Evolutionary conservation across 35 echinoderm and acorn worm genomes (phyloP), one percentile per base, ranked within the genome.

Genomic region (Stichopus chloronotus): DNA sequence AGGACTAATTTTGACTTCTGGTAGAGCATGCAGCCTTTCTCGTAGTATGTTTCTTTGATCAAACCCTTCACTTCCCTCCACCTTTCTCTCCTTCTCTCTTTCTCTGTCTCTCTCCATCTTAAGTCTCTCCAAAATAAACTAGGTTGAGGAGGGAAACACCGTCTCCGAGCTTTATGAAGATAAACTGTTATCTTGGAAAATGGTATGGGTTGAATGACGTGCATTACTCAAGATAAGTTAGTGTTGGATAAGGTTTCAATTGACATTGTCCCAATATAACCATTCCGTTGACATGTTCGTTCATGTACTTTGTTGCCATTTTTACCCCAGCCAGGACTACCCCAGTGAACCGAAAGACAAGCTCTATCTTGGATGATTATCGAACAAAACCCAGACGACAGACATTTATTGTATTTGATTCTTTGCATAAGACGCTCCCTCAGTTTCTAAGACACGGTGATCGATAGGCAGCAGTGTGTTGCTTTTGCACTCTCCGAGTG

Each of bases 171-270:
- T 65, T 74, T 14, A 74, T 74, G 14, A 7, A 19, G 14, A 24
- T 74, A 74, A 74, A 74, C 19, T 7, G 13, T 74, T n/a, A 74
- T 74, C 69, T 43, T 43, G 30, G 30, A 14, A 19, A 74, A 19
- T n/a, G 69, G 69, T 21, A 74, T 7, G 69, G 22, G 69, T 21
- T n/a, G 69, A 74, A 74, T 74, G 17, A 74, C 69, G 69, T 74
- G 69, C 22, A 74, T 74, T 21, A 74, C 22, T 74, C 69, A 74
- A 74, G 69, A 74, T 74, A 74, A 74, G 69, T 74, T 74, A 74
- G 69, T 16, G 6, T 20, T 74, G 69, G 69, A 74, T 74, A 74
- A 20, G 19, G 69, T 74, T 74, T 20, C 69, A 74, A 19, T 21
- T 74, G 30, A 43, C 30, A 43, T 43, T 43, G 30, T 43, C 30